These are phyloP conservation scores for Periplaneta americana DNA, from an alignment of 1,140 invertebrate genomes.

Conservation along the genomic window DNA sequence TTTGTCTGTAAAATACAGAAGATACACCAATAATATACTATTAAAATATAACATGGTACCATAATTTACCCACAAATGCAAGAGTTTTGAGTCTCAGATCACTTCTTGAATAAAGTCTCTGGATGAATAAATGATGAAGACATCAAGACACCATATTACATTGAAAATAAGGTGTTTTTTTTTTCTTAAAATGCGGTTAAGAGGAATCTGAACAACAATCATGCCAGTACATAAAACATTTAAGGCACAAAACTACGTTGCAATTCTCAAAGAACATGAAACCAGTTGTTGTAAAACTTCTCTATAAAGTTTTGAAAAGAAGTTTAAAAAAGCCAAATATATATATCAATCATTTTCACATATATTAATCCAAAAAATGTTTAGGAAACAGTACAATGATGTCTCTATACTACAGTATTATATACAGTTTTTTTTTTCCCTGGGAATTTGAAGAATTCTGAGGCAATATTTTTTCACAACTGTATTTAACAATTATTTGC, in stretches of 20 bases:
- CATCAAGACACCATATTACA: background rate
- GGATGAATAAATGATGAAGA: background rate
- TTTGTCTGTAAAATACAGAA: background rate
- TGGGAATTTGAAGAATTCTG: background rate
- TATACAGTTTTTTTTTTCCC: background rate
- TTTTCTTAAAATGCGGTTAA: background rate
- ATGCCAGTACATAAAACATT: background rate
- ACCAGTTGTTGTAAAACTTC: background rate
- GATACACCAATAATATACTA: background rate
- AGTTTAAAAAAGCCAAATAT: background rate
- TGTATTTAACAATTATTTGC: background rate
- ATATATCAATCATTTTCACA: background rate
- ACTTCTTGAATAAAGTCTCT: background rate
- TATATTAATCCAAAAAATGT: background rate
- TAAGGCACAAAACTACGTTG: background rate
- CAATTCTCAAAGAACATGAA: background rate
- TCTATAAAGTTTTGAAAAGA: background rate
- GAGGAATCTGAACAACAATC: background rate
- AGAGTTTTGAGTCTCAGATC: background rate
- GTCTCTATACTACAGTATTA: background rate
- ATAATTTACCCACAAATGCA: background rate
- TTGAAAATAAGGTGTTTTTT: background rate
- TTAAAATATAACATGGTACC: background rate
- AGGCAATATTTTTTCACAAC: background rate
- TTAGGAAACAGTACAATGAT: background rate